These are phyloP conservation scores for Melieria picta DNA, from an alignment of 2,888 invertebrate species.

Conservation along the genomic window DNA sequence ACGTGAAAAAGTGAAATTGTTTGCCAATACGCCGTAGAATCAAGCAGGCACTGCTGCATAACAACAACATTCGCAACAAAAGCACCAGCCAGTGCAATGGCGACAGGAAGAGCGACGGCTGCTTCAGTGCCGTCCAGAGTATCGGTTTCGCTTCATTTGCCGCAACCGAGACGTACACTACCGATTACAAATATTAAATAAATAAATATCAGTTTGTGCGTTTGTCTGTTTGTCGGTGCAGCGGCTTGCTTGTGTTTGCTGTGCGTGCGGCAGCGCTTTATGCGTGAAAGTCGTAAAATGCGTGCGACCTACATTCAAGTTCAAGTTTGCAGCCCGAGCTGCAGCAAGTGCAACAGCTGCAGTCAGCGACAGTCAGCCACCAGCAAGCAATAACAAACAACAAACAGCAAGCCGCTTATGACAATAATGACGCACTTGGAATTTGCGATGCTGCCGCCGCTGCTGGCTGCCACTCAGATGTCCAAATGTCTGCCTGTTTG, in stretches of 20 bases:
- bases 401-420: constrained; percentile 1
- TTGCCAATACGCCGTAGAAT: constrained; percentile 14
- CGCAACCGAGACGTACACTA: not conserved
- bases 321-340: constrained; percentile 30
- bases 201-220: not conserved
- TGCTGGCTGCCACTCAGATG: too few relatives aligned
- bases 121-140: not conserved
- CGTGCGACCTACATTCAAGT: constrained; percentile 37
- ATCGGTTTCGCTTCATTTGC: not conserved
- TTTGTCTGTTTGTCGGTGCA: not conserved
- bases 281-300: constrained; percentile 37
- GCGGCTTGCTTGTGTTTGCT: constrained; percentile 11
- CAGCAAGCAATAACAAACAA: not conserved
- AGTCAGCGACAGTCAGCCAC: not conserved
- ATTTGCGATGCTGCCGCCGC: too few relatives aligned
- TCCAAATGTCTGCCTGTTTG: too few relatives aligned
- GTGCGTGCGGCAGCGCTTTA: constrained; percentile 26
- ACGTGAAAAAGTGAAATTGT: constrained; percentile 38
- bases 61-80: constrained; percentile 6
- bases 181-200: constrained; percentile 12
- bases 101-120: not conserved
- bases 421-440: constrained; percentile 1
- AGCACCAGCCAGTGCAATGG: not conserved
- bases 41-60: constrained; percentile 5
- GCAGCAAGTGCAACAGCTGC: constrained; percentile 19